These are phyloP conservation scores for Aurelia aurita complex sp. Pacific DNA, from an alignment of 30 jellyfish, hydroid and myxozoan species.

Conservation along the genomic window DNA sequence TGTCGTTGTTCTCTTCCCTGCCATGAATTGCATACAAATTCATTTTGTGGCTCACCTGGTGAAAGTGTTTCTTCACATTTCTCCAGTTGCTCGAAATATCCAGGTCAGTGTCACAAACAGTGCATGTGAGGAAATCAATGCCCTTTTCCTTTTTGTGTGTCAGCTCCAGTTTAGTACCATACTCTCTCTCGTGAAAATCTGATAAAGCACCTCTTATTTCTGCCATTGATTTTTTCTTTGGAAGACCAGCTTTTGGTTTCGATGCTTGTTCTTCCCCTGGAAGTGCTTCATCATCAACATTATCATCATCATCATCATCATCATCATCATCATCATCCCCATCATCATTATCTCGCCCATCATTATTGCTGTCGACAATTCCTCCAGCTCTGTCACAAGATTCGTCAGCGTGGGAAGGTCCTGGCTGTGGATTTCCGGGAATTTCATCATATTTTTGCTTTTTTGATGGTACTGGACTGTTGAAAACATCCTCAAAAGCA, in stretches of 20 bases:
- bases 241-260: conserved; percentile 6
- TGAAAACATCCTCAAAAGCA: no score
- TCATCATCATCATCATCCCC: no score
- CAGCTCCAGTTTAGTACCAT: conserved; percentile 12
- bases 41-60: conserved; percentile 22
- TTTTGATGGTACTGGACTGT: no score
- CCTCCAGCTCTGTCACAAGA: no score
- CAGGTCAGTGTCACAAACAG: conserved; percentile 16
- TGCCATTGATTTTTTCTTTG: neutral
- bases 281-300: no score
- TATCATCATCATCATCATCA: no score
- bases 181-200: conserved; percentile 15
- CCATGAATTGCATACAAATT: conserved; percentile 13
- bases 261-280: conserved; percentile 7
- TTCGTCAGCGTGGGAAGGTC: no score
- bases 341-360: no score
- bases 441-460: no score
- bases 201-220: conserved; percentile 4
- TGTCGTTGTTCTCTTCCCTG: neutral
- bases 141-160: conserved; percentile 1
- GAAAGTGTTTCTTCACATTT: conserved; percentile 21
- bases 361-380: no score
- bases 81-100: conserved; percentile 26
- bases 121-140: conserved; percentile 12
- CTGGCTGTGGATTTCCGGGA: no score